These are phyloP conservation scores for Nestor notabilis DNA, from an alignment of 2,113 vertebrate species.

Conservation along the genomic window DNA sequence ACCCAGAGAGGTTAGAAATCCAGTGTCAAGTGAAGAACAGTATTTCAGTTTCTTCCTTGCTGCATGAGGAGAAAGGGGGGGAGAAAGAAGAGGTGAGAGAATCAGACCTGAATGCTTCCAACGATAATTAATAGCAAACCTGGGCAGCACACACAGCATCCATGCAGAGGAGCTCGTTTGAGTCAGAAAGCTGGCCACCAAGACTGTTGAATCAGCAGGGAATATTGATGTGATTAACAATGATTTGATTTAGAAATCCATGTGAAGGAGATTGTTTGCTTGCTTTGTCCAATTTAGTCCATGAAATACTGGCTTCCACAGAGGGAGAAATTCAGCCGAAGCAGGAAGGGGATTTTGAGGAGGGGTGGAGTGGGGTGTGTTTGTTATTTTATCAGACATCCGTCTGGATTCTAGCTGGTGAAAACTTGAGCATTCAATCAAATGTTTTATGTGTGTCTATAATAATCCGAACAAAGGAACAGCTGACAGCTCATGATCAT, in stretches of 20 bases:
- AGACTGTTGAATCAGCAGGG: neutral
- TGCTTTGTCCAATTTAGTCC: conserved; percentile 36
- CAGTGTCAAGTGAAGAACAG: fast-evolving
- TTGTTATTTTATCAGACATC: conserved; percentile 23
- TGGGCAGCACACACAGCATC: neutral
- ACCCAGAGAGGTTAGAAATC: neutral
- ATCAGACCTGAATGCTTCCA: neutral
- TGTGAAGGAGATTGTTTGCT: neutral
- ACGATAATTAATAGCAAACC: neutral
- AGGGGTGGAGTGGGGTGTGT: neutral
- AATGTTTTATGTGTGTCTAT: conserved; percentile 41
- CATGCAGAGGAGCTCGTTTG: neutral
- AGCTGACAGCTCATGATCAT: conserved; percentile 50
- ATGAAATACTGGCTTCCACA: neutral
- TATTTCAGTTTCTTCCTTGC: neutral
- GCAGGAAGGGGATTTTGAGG: neutral
- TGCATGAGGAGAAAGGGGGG: neutral
- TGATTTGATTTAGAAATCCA: conserved; percentile 58
- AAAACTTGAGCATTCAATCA: conserved; percentile 16
- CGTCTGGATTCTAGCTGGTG: neutral
- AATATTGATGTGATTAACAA: conserved; percentile 27
- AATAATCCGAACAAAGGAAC: conserved; percentile 57
- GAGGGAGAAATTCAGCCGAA: neutral
- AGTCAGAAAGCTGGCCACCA: neutral
- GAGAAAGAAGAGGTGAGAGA: neutral